Evolutionary conservation across 1,140 invertebrate species (phyloP), one percentile per base, ranked within the genome.

Genomic region (Atopsyche davidsoni): DNA sequence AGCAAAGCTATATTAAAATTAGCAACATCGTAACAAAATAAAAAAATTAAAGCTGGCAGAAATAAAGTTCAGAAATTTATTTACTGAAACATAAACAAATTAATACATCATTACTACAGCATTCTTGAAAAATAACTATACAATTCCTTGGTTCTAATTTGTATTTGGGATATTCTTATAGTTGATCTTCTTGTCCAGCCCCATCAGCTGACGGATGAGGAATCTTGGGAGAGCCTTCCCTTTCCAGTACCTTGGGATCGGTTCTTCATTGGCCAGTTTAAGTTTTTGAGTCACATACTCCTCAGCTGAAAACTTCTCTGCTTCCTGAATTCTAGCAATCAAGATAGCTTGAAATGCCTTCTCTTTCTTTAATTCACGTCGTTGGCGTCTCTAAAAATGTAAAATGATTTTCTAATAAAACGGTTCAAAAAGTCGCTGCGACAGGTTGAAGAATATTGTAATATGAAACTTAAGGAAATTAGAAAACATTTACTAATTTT

Each of bases 271-370:
- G 0, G 83, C 76, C 55, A 77, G 71, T 17, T 71, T 59, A 0
- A 91, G 59, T 56, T 79, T 79, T 13, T 79, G 73, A 1, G 67
- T 58, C 0, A 90, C 83, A 70, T 87, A 87, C 42, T 77, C 60
- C 52, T 82, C 80, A 0, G 88, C 79, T 54, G 86, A 80, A 67
- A 92, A 93, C 14, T 76, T 73, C 53, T 89, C 75, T 0, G 86
- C 87, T 45, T 79, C 65, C 62, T 82, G 80, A 16, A 90, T 78
- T 60, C 86, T 75, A 1, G 73, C 65, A 51, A 88, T 68, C 0
- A 90, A 66, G 41, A 79, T 72, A 1, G 77, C 78, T 60, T 90
- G 83, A 67, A 91, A 92, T 2, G 63, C 63, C 61, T 85, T 89
- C 57, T 92, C 87, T 61, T 83, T 89, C 39, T 73, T 73, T 38